Base-by-base conservation (phyloP, 2,888 invertebrate genomes). In the Andrena minutula region DNA sequence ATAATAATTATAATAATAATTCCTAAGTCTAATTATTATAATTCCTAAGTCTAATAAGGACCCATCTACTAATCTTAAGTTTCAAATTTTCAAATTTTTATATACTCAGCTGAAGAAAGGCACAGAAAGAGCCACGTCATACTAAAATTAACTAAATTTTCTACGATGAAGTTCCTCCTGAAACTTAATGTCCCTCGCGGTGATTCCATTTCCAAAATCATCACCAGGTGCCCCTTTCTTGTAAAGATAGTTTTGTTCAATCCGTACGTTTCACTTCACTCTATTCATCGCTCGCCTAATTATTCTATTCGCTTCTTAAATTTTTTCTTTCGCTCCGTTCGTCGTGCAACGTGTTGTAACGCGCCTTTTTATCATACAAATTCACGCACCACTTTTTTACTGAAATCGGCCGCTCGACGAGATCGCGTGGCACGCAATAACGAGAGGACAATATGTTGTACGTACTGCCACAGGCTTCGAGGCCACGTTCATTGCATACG, bases 321-420 rank as follows among this genome's bases (percentile, higher is more conserved):
- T 65, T 69, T 30, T 51, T 51, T 53, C 65, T 47, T n/a, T 12
- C 12, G 53, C 30, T 41, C 63, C 20, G 35, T 64, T 49, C 12
- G n/a, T 51, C 23, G 5, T 49, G 20, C 12, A 30, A 28, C 26
- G 47, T 78, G 51, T 65, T 47, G 49, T 10, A 76, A 76, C n/a
- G n/a, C 6, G 10, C 6, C 35, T 79, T 76, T 84, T 79, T 75
- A 41, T 70, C 53, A 49, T 72, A 69, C 66, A 69, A 84, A 75
- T 77, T 80, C 83, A 75, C 80, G 64, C 77, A 61, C 26, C 47
- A 41, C 32, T 84, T 83, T 84, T 84, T 83, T 63, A n/a, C 64
- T 49, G 35, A 53, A 53, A 75, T 71, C 63, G 64, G 53, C 58
- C 53, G 79, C 28, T 68, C 23, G 76, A 65, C 72, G 51, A 41